Percentiles rank a stretch among this genome's conserved stretches.
phyloP scores from a whole-genome alignment of 2,113 vertebrate species.

The Malaclemys terrapin region DNA sequence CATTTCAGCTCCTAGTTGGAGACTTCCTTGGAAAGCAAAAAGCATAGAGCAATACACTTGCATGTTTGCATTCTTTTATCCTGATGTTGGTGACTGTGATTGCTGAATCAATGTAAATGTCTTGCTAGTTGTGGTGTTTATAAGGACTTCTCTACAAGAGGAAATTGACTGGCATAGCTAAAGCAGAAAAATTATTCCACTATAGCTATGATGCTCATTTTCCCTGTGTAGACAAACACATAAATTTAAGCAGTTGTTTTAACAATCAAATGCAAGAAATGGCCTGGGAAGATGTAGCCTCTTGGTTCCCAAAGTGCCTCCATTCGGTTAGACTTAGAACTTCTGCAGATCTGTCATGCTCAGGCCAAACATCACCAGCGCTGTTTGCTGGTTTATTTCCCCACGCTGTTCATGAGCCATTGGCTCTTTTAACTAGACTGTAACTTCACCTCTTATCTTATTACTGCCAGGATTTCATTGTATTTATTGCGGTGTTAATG shows the following conservation, averaged over 20 bases:
- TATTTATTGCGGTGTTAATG: not conserved
- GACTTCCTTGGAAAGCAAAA: not conserved
- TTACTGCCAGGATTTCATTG: not conserved
- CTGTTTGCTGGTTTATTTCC: rapidly evolving
- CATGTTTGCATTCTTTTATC: not conserved
- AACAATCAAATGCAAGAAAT: not conserved
- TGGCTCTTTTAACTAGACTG: not conserved
- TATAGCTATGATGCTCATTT: rapidly evolving
- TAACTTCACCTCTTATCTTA: not conserved
- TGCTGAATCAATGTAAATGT: not conserved
- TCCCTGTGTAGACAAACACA: not conserved
- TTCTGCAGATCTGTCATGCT: rapidly evolving
- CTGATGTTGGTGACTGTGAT: not conserved
- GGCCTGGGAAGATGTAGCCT: not conserved
- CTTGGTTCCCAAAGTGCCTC: not conserved
- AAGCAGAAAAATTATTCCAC: too few species aligned
- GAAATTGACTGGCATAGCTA: not conserved
- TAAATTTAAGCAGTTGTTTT: not conserved
- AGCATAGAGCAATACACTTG: not conserved
- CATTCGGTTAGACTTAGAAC: not conserved
- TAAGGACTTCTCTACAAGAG: not conserved
- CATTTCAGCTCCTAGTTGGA: not conserved
- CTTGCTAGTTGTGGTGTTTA: not conserved
- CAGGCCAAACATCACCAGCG: not conserved
- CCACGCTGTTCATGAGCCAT: not conserved